Base-by-base conservation (phyloP, 1,140 invertebrate species). In the Tribolium castaneum region DNA sequence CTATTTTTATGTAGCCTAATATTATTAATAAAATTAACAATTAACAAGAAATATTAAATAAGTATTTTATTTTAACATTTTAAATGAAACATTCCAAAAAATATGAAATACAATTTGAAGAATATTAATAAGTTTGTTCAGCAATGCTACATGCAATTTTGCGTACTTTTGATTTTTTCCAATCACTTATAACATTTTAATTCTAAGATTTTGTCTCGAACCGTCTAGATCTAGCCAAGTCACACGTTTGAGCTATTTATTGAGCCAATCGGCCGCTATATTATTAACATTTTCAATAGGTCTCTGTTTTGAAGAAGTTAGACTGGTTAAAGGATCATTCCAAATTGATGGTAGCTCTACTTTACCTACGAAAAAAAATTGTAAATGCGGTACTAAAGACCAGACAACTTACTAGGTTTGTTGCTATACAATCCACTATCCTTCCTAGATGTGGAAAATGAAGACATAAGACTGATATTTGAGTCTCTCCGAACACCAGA, bases 181-280 rank as follows among this genome's bases (percentile, higher is more conserved):
- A 45, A 45, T 10, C 39, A 45, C 9, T 45, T 9, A 10, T 10
- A 45, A 45, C 2, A 45, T 45, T 10, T 10, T 9, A 45, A 9
- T 45, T 45, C 16, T 19, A 19, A 19, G 16, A 19, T 19, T 19
- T 19, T 19, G 16, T 19, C 16, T 19, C 16, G 16, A 2, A 19
- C 16, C 16, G 2, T 10, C 0, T 45, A n/a, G n/a, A n/a, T n/a
- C n/a, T n/a, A n/a, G n/a, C n/a, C n/a, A n/a, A n/a, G n/a, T 30
- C 3, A 6, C 2, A 10, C 7, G 39, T 54, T 30, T 30, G 25
- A 30, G 25, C 22, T 90, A 92, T 87, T 92, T 92, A 4, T 91
- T 90, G 52, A 90, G 89, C 91, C 91, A 92, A 81, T 92, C 91
- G 16, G 89, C 90, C 70, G 90, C 84, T 25, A 88, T 79, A 70